Evolutionary conservation across 2,113 vertebrate species (phyloP), one percentile per base, ranked within the genome.

Genomic region (Campylorhamphus procurvoides): DNA sequence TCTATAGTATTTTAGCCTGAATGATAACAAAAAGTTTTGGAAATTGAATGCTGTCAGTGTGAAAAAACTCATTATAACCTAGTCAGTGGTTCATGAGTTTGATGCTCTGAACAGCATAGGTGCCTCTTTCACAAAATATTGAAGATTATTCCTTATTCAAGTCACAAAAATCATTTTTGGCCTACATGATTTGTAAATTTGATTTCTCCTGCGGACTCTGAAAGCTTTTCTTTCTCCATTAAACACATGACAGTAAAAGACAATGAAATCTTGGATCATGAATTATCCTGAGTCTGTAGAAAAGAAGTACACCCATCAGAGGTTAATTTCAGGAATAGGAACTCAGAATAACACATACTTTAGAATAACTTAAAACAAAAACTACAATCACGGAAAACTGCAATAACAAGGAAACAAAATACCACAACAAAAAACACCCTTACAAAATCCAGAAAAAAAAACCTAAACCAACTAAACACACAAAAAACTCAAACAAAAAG

Each of bases 51-150:
- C 7, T 0, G 0, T 12, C 18, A 63, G 7, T 28, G 16, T 55
- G 39, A 87, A 94, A 46, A 10, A 50, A 8, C 9, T 22, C 46
- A 8, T 20, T 73, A 28, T 40, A 59, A n/a, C 24, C 16, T 55
- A 5, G 12, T 63, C 39, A 46, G 31, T 39, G 5, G 7, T 68
- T 68, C 53, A 29, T 40, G 14, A 49, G 17, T 73, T 31, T 64
- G 35, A 27, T 63, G 28, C 19, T 62, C 47, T 44, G 40, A 84
- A 53, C 8, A 69, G 14, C 0, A 0, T 39, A 18, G 20, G 10
- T 46, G 60, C 18, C 19, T 69, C 44, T 68, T 64, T 40, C 19
- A 59, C 3, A 66, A 69, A 84, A 62, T 71, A 62, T 20, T 66
- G 55, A 63, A 55, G 11, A 66, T 37, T 50, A n/a, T 46, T 62